phyloP scores from a whole-genome alignment of 2,797 vertebrate genomes.

The Pseudochirops corinnae region DNA sequence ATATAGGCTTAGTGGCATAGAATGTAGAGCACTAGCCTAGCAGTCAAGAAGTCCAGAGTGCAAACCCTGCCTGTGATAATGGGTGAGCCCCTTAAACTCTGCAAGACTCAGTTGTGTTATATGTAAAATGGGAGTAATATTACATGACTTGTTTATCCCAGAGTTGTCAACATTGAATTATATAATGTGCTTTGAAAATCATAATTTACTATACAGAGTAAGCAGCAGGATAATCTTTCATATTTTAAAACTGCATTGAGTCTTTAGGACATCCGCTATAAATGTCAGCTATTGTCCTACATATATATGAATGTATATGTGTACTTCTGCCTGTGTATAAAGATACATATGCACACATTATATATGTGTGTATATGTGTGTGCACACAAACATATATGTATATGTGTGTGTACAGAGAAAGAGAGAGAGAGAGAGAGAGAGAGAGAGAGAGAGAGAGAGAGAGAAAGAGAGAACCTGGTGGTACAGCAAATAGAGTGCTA shows the following conservation, averaged over 20 bases:
- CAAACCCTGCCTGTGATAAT: not conserved
- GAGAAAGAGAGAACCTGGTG: too few species aligned
- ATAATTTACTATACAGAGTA: not conserved
- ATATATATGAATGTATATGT: not conserved
- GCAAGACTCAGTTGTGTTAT: not conserved
- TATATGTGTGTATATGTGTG: too few species aligned
- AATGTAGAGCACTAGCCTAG: too few species aligned
- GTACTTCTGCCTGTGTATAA: not conserved
- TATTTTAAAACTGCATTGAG: not conserved
- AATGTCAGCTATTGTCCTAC: not conserved
- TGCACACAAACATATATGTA: too few species aligned
- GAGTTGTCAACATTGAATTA: too few species aligned
- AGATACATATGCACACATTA: not conserved
- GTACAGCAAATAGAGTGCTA: not conserved
- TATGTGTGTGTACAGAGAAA: not conserved
- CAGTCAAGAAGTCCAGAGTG: not conserved
- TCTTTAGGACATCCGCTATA: not conserved
- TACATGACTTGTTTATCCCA: not conserved
- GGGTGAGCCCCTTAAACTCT: not conserved
- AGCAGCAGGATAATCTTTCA: not conserved
- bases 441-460: too few species aligned
- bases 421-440: fast-evolving
- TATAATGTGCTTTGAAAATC: not conserved
- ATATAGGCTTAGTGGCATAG: not conserved
- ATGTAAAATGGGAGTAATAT: not conserved